Percentiles rank a stretch among this genome's conserved stretches.
Evolutionary conservation across 2,888 invertebrate species (phyloP).

Genomic region (Trissonchulus sp.): DNA sequence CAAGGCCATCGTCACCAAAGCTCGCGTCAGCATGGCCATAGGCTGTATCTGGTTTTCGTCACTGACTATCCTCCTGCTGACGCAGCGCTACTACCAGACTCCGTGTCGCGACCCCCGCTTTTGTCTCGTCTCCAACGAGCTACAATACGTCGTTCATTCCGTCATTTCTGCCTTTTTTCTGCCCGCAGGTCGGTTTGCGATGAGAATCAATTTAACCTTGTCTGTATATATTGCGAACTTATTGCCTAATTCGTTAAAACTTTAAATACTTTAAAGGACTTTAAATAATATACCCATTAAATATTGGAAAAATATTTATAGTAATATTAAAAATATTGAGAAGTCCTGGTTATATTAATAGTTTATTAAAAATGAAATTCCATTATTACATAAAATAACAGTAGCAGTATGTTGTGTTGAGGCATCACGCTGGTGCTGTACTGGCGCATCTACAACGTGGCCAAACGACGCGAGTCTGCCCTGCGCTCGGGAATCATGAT

Average conservation of each 20-base stretch:
- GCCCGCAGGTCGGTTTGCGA: not conserved
- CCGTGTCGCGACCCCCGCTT: not conserved
- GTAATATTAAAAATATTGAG: too few species aligned
- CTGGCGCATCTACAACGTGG: slow-evolving; percentile 23
- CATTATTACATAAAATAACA: too few species aligned
- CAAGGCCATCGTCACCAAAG: slow-evolving; percentile 48
- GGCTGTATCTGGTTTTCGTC: slow-evolving; percentile 48
- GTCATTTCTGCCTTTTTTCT: slow-evolving; percentile 23
- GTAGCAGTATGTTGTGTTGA: too few species aligned
- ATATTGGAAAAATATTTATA: too few species aligned
- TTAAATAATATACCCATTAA: too few species aligned
- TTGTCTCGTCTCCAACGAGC: slow-evolving; percentile 19
- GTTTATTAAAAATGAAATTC: too few species aligned
- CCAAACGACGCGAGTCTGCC: slow-evolving; percentile 14
- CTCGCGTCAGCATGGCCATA: slow-evolving; percentile 42
- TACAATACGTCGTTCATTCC: slow-evolving; percentile 22
- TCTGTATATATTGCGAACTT: too few species aligned
- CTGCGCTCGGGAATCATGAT: slow-evolving; percentile 9
- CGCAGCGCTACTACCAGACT: slow-evolving; percentile 43
- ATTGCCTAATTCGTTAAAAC: too few species aligned
- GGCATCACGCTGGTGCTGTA: slow-evolving; percentile 23
- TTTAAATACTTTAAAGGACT: too few species aligned
- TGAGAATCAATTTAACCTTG: too few species aligned
- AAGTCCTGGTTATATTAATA: too few species aligned
- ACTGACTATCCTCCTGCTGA: slow-evolving; percentile 45